Evolutionary conservation across 2,113 vertebrate species (phyloP).

Genomic region (Anas platyrhynchos): DNA sequence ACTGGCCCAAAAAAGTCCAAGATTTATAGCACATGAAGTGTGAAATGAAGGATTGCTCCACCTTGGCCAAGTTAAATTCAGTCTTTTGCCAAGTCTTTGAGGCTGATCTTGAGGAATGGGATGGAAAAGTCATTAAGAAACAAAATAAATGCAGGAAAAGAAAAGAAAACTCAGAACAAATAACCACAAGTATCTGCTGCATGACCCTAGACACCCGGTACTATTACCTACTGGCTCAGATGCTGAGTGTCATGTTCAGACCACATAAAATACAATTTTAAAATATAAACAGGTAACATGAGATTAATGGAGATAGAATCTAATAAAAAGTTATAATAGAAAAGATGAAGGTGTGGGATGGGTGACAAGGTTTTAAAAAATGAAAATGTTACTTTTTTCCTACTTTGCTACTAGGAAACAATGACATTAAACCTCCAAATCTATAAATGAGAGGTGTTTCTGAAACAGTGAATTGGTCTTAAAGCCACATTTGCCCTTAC

Average conservation of each 20-base stretch:
- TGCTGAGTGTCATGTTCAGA: not conserved
- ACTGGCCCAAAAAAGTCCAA: not conserved
- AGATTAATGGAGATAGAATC: not conserved
- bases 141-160: not conserved
- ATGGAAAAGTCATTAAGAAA: not conserved
- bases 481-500: not conserved
- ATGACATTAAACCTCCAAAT: not conserved
- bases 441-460: not conserved
- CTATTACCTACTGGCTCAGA: not conserved
- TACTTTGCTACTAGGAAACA: not conserved
- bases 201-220: not conserved
- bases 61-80: not conserved
- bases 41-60: not conserved
- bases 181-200: not conserved
- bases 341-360: not conserved
- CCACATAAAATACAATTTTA: not conserved
- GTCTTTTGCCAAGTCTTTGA: not conserved
- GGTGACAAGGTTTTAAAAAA: not conserved
- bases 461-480: not conserved
- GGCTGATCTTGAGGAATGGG: not conserved
- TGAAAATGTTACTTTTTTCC: not conserved
- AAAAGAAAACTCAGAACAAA: not conserved
- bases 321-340: not conserved
- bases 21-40: not conserved
- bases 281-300: not conserved